A percentile compares a stretch with the other conserved stretches of the same genome.
Evolutionary conservation across 2,888 invertebrate genomes (phyloP).

Genomic region (Drosophila fungiperda): DNA sequence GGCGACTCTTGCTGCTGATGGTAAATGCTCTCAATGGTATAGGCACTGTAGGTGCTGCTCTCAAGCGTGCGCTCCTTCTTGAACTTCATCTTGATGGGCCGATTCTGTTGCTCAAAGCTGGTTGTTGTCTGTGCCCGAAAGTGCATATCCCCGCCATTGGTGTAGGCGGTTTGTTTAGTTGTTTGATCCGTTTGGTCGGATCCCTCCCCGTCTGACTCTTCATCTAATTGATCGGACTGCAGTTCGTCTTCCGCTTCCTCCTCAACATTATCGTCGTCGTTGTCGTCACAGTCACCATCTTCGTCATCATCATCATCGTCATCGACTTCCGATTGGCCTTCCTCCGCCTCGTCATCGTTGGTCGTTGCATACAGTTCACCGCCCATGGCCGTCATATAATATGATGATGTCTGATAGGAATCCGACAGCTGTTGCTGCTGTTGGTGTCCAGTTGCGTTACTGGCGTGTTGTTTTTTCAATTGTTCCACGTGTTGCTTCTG

Average conservation of each 20-base stretch:
- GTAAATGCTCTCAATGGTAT: conserved; percentile 81
- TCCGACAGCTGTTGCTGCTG: conserved; percentile 49
- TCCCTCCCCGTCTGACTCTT: conserved; percentile 43
- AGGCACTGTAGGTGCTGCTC: conserved; percentile 82
- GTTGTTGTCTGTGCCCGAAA: conserved; percentile 81
- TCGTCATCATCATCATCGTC: conserved; percentile 21
- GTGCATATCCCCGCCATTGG: conserved; percentile 71
- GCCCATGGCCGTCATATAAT: conserved; percentile 61
- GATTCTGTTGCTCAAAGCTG: conserved; percentile 81
- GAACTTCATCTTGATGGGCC: conserved; percentile 85
- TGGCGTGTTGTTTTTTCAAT: conserved; percentile 11
- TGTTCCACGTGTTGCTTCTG: conserved; percentile 19
- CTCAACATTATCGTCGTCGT: conserved; percentile 18
- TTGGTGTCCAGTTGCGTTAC: conserved; percentile 23
- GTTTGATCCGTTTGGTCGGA: conserved; percentile 34
- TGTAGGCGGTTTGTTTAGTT: conserved; percentile 31
- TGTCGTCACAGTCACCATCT: conserved; percentile 15
- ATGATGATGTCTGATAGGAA: conserved; percentile 60
- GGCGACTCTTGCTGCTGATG: conserved; percentile 65
- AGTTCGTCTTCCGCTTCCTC: conserved; percentile 20
- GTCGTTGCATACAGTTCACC: conserved; percentile 45
- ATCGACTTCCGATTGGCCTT: conserved; percentile 15
- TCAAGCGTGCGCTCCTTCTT: conserved; percentile 81
- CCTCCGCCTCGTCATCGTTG: conserved; percentile 25
- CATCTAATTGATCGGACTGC: conserved; percentile 36